A percentile compares a stretch with the other conserved stretches of the same genome.
phyloP scores from a whole-genome alignment of 2,113 vertebrate species.

The Amphilophus citrinellus region DNA sequence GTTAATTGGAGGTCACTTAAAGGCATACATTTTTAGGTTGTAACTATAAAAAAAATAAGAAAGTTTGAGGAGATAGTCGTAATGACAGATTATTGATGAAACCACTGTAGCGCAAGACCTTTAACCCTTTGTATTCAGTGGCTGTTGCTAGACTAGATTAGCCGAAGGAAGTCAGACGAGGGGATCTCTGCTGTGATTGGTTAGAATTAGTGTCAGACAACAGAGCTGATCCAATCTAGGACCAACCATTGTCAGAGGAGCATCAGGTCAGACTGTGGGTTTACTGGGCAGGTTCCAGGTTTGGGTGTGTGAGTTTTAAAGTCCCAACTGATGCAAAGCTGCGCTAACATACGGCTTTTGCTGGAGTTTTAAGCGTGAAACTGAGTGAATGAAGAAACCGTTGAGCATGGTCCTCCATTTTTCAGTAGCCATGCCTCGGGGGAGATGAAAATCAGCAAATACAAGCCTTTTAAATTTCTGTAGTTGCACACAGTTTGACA shows the following conservation, averaged over 20 bases:
- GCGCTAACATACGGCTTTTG: background rate
- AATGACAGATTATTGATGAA: background rate
- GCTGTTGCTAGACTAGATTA: background rate
- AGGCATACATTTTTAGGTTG: too few relatives aligned
- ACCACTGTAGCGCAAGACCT: background rate
- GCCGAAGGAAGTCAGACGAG: background rate
- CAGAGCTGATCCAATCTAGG: background rate
- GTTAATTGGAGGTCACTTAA: too few relatives aligned
- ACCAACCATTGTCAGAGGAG: background rate
- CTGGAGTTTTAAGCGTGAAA: background rate
- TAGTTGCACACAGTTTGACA: background rate
- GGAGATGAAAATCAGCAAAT: background rate
- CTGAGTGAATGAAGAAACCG: background rate
- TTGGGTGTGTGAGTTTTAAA: background rate
- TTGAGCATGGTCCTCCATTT: background rate
- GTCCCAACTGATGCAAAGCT: background rate
- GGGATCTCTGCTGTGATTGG: background rate
- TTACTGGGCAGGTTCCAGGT: background rate
- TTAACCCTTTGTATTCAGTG: background rate
- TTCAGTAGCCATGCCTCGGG: background rate
- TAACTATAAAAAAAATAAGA: background rate
- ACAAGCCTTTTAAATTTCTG: background rate
- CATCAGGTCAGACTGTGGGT: background rate
- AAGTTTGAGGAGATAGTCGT: background rate
- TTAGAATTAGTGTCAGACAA: background rate